Evolutionary conservation across 2,113 vertebrate species (phyloP), one percentile per base, ranked within the genome.

Genomic region (Dicaeum eximium): DNA sequence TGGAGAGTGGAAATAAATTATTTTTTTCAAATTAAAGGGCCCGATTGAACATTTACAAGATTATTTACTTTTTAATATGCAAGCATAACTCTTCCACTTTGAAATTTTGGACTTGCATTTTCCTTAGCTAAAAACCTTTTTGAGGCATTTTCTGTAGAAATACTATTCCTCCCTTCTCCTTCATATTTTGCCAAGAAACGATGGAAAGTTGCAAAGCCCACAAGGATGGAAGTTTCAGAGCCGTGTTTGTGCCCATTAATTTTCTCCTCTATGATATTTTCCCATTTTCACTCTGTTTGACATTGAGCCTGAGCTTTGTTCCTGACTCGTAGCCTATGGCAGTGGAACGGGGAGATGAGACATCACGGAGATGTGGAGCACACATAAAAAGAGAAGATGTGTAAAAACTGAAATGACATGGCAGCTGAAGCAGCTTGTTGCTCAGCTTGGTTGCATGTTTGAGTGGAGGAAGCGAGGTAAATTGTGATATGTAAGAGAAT

Each of bases 361-460:
- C 93, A 92, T 95, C 93, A 94, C 92, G 81, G 96, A 93, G 95
- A 90, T 93, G 94, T 91, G 40, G 83, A 95, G 93, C 92, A 64
- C 81, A 80, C 74, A 93, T 97, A 98, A 95, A 96, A 97, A 96
- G 95, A 86, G 91, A 94, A 95, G 96, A 97, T 94, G 94, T 97
- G 95, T 80, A 95, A 97, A 98, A 97, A 97, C 97, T 97, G 97
- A 98, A 97, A 97, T 97, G 97, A 98, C 97, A 98, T 81, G 65
- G 97, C 95, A 86, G 86, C 97, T 97, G 97, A 98, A 96, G 75
- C 90, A 97, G 97, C 97, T 97, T 97, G 97, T 97, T 97, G 97
- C 96, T 97, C 97, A 72, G 80, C 80, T 94, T 93, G 94, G 90
- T 97, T 98, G 87, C 93, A 86, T 97, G 95, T 97, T 96, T 97